phyloP scores from a whole-genome alignment of 1,140 invertebrate genomes.

The Cepaea nemoralis region DNA sequence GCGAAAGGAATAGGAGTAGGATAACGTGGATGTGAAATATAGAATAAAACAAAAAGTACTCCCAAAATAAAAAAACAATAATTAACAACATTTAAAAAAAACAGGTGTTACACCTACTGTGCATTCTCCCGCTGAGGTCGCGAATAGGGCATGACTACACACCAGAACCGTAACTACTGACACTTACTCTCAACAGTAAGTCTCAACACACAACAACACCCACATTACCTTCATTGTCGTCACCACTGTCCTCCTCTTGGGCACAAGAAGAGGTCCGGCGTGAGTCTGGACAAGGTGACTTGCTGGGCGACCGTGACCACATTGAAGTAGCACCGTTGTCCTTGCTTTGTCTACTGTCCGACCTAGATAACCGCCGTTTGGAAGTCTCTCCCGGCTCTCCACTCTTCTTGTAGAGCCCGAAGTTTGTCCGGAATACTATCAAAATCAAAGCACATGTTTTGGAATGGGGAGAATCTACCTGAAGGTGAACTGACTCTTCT shows the following conservation, averaged over 20 bases:
- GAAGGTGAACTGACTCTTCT: not conserved
- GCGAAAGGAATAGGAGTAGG: not conserved
- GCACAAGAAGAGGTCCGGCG: not conserved
- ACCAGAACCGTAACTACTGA: no score
- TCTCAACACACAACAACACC: no score
- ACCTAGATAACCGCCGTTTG: not conserved
- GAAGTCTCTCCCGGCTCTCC: not conserved
- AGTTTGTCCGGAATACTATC: conserved; percentile 34
- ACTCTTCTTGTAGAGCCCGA: conserved; percentile 33
- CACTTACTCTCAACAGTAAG: no score
- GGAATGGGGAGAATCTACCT: not conserved
- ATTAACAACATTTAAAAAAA: no score
- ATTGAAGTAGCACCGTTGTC: not conserved
- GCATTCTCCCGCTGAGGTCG: no score
- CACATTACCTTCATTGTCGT: not conserved
- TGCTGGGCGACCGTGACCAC: conserved; percentile 15
- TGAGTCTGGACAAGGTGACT: not conserved
- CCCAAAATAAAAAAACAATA: no score
- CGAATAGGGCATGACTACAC: no score
- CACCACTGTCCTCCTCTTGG: not conserved
- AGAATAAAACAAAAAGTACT: no score
- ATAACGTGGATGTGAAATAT: not conserved
- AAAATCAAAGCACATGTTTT: conserved; percentile 34
- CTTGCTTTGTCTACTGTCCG: not conserved
- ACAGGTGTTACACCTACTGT: no score